phyloP scores from a whole-genome alignment of 2,888 invertebrate genomes.

The Cremastinae sp. region DNA sequence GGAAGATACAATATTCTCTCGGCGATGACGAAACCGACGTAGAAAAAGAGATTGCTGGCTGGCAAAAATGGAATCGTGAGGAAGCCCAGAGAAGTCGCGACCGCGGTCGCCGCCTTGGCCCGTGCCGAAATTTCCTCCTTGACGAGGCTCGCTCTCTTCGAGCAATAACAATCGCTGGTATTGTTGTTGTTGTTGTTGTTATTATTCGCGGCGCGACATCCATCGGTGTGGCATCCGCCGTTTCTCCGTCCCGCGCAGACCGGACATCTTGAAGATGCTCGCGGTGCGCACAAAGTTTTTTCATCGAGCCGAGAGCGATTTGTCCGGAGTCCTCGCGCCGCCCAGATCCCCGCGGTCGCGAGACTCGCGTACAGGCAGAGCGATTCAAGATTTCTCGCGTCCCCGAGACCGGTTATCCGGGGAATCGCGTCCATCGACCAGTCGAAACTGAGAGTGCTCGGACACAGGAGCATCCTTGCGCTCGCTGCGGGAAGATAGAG shows the following conservation, averaged over 20 bases:
- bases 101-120: conserved; percentile 82
- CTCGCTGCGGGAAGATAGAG: conserved; percentile 95
- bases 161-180: conserved; percentile 80
- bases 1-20: conserved; percentile 98
- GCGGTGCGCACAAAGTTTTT: conserved; percentile 39
- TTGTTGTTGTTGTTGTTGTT: conserved; percentile 82
- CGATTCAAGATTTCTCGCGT: conserved; percentile 90
- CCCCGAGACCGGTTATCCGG: conserved; percentile 88
- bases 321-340: conserved; percentile 67
- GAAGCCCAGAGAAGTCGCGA: conserved; percentile 85
- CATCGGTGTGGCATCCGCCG: conserved; percentile 86
- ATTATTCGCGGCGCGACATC: conserved; percentile 87
- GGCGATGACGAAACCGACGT: conserved; percentile 98
- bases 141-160: conserved; percentile 71
- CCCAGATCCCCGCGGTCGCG: conserved; percentile 71
- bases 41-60: conserved; percentile 97
- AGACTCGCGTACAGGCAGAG: conserved; percentile 86
- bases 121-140: conserved; percentile 63
- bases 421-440: conserved; percentile 99
- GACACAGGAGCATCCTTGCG: conserved; percentile 92
- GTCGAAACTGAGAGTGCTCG: conserved; percentile 95
- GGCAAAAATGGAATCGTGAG: conserved; percentile 96
- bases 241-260: conserved; percentile 86
- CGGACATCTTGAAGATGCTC: conserved; percentile 82
- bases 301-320: conserved; percentile 46